Base-by-base conservation (phyloP, 2,888 invertebrate genomes). In the Orchestes rusci region DNA sequence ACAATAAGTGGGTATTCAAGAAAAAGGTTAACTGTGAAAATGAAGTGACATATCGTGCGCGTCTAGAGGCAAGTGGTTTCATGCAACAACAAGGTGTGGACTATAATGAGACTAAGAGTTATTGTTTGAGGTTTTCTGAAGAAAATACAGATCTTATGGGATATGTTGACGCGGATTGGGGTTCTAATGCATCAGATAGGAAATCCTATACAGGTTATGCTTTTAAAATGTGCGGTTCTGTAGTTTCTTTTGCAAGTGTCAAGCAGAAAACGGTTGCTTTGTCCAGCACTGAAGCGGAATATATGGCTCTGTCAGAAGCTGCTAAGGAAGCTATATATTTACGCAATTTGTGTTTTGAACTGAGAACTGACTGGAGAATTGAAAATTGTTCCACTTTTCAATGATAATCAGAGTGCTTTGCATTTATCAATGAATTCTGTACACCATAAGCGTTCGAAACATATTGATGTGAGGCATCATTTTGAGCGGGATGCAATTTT, bases 221-320 rank as follows among this genome's bases (percentile, higher is more conserved):
- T 10, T 5, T 30, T 12, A n/a, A 10, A 30, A 30, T 30, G 10
- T 30, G 57, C 12, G 48, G 50, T 20, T 52, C 54, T 1, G 5
- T 30, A 0, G 27, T 40, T 2, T 33, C 53, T 59, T 64, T 61
- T 61, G 39, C 43, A 4, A 56, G 58, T 4, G 56, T 49, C 23
- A 61, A 53, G 42, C 62, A 62, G 44, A 37, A 45, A 8, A 34
- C 53, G 13, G 58, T 60, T 2, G 54, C 59, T 1, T 34, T 58
- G 1, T 61, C 62, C 7, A 57, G 58, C 0, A 61, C 39, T 2
- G 47, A 43, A 27, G 43, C 47, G 12, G 47, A 47, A 19, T 43
- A 47, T 29, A 35, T 43, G 56, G 60, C 62, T 2, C 39, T 60
- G 16, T 30, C 51, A 17, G 13, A 39, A 10, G 57, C 55, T 5